These are phyloP conservation scores for Calidris pygmaea DNA, from an alignment of 2,113 vertebrate genomes.

Conservation along the genomic window DNA sequence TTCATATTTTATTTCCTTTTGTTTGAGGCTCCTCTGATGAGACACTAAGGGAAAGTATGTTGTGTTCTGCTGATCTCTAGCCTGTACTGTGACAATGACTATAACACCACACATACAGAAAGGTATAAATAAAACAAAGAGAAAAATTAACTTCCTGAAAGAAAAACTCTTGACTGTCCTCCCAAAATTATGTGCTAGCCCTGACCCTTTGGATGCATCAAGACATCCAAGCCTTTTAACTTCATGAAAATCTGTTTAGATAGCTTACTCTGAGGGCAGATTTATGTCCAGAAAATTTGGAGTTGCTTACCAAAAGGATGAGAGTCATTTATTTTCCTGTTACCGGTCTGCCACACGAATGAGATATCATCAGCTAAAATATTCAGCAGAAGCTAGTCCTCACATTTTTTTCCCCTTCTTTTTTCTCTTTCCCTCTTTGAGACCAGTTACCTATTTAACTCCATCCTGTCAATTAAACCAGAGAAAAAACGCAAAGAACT, in stretches of 20 bases:
- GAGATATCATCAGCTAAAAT: slow-evolving; percentile 87
- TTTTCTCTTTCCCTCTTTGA: slow-evolving; percentile 77
- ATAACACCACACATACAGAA: slow-evolving; percentile 15
- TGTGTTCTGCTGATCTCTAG: neutral
- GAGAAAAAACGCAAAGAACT: slow-evolving; percentile 89
- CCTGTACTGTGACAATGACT: slow-evolving; percentile 51
- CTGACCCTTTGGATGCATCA: slow-evolving; percentile 76
- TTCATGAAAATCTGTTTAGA: slow-evolving; percentile 77
- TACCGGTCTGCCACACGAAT: slow-evolving; percentile 83
- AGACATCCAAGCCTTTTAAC: slow-evolving; percentile 75
- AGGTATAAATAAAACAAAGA: slow-evolving; percentile 76
- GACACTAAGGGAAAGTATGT: neutral
- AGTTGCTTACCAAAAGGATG: slow-evolving; percentile 83
- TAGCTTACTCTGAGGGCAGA: slow-evolving; percentile 80
- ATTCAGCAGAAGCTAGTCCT: slow-evolving; percentile 82
- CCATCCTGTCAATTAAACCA: slow-evolving; percentile 98
- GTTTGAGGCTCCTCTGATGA: neutral
- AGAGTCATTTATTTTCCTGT: slow-evolving; percentile 89
- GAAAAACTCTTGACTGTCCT: slow-evolving; percentile 70
- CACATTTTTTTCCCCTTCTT: slow-evolving; percentile 51
- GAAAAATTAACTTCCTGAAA: slow-evolving; percentile 76
- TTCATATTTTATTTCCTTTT: slow-evolving; percentile 25
- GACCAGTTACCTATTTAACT: slow-evolving; percentile 93
- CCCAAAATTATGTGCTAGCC: slow-evolving; percentile 72
- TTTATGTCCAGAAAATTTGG: slow-evolving; percentile 87